A percentile compares a stretch with the other conserved stretches of the same genome.
Conservation (phyloP, 2,797 vertebrate genomes). For the Thamnophis elegans region DNA sequence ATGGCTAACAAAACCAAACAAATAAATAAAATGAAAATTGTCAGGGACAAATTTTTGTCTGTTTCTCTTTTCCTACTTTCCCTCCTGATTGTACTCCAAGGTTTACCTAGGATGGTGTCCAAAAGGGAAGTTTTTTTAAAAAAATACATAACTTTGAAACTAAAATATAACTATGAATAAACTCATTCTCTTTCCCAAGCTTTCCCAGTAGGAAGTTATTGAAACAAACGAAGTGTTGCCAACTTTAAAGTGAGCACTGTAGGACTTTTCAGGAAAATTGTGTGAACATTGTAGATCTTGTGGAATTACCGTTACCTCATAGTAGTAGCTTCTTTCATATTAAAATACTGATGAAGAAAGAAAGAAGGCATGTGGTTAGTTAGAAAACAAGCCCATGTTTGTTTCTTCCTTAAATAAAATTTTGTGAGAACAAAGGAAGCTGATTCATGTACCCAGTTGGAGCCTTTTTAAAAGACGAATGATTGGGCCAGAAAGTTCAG, state of each 20-base stretch:
- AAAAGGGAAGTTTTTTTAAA: background rate
- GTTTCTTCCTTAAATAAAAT: background rate
- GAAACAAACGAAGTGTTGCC: conserved; percentile 16
- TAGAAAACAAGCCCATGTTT: background rate
- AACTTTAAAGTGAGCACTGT: background rate
- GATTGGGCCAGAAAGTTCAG: background rate
- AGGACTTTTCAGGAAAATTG: background rate
- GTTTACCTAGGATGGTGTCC: conserved; percentile 1
- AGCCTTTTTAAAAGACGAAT: background rate
- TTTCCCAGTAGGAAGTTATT: conserved; percentile 15
- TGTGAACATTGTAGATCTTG: background rate
- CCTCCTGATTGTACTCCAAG: background rate
- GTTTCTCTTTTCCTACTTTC: background rate
- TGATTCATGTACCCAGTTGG: background rate
- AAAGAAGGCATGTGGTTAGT: background rate
- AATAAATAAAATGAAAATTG: conserved; percentile 1
- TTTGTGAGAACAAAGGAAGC: background rate
- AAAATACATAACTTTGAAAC: background rate
- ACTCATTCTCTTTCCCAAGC: conserved; percentile 6
- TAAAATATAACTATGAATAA: conserved; percentile 29
- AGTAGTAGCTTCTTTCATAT: background rate
- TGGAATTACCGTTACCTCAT: background rate
- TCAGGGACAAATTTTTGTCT: conserved; percentile 8
- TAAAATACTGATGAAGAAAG: background rate
- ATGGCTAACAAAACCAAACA: background rate